Percentiles rank a stretch among this genome's conserved stretches.
Conservation (phyloP, 1,140 invertebrate species). For the Drosophila pandora region DNA sequence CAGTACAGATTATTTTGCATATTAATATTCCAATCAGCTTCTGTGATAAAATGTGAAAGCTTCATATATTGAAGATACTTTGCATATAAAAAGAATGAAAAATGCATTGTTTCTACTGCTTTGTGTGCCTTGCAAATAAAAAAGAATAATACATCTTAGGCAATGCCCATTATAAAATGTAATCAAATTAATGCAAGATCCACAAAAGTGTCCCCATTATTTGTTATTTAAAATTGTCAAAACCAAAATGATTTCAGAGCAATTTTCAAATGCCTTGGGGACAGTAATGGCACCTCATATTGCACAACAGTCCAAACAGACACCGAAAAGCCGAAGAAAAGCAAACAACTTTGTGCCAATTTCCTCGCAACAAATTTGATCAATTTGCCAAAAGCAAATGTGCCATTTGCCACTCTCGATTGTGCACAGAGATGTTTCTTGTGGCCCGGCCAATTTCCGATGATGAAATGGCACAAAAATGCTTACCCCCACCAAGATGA, state of each 20-base stretch:
- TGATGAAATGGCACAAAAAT: slow-evolving; percentile 76
- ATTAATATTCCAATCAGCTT: neutral
- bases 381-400: slow-evolving; percentile 47
- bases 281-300: slow-evolving; percentile 13
- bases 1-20: neutral
- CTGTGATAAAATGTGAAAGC: slow-evolving; percentile 23
- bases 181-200: slow-evolving; percentile 12
- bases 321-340: slow-evolving; percentile 13
- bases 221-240: slow-evolving; percentile 25
- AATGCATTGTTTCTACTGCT: neutral
- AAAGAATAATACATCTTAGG: neutral
- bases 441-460: slow-evolving; percentile 53
- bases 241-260: slow-evolving; percentile 19
- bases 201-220: slow-evolving; percentile 24
- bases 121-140: neutral
- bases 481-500: slow-evolving; percentile 3
- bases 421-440: slow-evolving; percentile 38
- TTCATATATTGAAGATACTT: neutral
- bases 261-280: slow-evolving; percentile 34
- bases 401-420: slow-evolving; percentile 38
- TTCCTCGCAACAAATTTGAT: slow-evolving; percentile 41
- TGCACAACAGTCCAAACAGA: slow-evolving; percentile 33
- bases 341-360: slow-evolving; percentile 58
- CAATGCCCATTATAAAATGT: neutral
- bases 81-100: neutral